Evolutionary conservation across 2,113 vertebrate species (phyloP).

Genomic region (Athene noctua): DNA sequence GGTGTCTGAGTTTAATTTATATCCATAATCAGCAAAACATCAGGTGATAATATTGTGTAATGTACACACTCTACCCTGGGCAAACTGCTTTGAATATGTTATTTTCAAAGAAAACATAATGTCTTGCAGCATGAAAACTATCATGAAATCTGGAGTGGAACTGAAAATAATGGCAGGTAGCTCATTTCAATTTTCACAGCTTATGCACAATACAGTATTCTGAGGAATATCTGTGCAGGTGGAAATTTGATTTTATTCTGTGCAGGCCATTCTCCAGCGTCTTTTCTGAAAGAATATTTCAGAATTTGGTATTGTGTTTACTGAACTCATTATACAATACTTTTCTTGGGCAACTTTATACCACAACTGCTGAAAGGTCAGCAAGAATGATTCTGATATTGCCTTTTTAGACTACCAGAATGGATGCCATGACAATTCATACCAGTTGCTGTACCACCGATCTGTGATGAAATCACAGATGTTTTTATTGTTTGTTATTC

Average conservation of each 20-base stretch:
- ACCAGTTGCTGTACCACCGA: neutral
- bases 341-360: neutral
- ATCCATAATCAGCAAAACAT: no score
- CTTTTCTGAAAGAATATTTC: neutral
- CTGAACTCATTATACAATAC: neutral
- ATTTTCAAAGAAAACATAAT: neutral
- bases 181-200: neutral
- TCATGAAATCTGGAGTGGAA: neutral
- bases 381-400: neutral
- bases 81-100: neutral
- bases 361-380: neutral
- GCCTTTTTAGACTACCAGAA: neutral
- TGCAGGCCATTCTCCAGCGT: neutral
- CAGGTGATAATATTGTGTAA: neutral
- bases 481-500: neutral
- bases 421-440: neutral
- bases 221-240: neutral
- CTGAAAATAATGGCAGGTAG: neutral
- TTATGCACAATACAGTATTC: neutral
- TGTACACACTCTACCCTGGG: neutral
- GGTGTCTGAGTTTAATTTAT: no score
- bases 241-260: neutral
- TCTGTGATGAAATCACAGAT: neutral
- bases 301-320: neutral
- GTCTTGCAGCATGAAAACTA: neutral